Evolutionary conservation across 1,140 invertebrate species (phyloP).

Genomic region (Drosophila murphyi): DNA sequence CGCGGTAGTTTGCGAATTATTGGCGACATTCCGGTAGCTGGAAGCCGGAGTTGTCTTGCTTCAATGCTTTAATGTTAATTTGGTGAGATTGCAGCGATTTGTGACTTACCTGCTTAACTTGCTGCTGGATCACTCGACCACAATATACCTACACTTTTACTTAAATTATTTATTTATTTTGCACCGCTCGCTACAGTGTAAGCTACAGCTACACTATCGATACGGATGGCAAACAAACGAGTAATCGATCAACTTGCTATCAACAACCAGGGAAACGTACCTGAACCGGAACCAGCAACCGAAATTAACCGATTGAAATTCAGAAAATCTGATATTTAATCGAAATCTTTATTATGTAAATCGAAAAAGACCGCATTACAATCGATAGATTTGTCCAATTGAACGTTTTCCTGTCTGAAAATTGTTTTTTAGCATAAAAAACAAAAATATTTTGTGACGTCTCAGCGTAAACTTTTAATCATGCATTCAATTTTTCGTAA

Average conservation of each 20-base stretch:
- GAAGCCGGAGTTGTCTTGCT: not conserved
- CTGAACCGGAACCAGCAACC: no score
- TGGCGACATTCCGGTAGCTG: constrained; percentile 20
- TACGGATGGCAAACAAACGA: constrained; percentile 9
- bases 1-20: constrained; percentile 20
- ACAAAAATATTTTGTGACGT: no score
- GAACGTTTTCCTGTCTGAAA: no score
- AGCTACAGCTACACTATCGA: constrained; percentile 31
- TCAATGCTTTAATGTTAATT: not conserved
- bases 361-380: no score
- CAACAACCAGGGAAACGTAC: no score
- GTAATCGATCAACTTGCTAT: not conserved
- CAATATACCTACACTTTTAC: constrained; percentile 39
- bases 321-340: no score
- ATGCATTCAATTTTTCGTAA: no score
- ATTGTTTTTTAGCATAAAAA: no score
- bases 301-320: no score
- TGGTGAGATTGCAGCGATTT: not conserved
- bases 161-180: constrained; percentile 44
- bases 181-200: constrained; percentile 30
- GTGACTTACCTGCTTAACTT: constrained; percentile 23
- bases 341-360: no score
- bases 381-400: no score
- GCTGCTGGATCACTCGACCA: constrained; percentile 19
- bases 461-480: no score